These are phyloP conservation scores for Craniophora ligustri DNA, from an alignment of 2,888 invertebrate species.

Conservation along the genomic window DNA sequence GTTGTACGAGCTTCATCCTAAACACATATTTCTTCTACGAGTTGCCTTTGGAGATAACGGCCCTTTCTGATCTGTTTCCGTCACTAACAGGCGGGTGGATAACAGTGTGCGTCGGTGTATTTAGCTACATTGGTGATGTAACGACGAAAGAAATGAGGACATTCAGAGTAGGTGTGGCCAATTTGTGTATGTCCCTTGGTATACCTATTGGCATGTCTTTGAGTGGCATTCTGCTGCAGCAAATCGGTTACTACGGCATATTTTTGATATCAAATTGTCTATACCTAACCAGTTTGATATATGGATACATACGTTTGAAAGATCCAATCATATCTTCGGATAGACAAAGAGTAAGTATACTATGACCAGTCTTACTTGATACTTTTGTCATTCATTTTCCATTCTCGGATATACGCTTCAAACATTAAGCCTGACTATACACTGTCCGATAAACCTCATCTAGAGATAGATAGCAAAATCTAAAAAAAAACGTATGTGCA, in stretches of 20 bases:
- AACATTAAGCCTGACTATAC: too few species aligned
- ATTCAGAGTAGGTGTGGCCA: slow-evolving; percentile 89
- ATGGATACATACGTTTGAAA: slow-evolving; percentile 83
- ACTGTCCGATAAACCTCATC: too few species aligned
- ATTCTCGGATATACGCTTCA: too few species aligned
- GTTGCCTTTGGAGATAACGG: slow-evolving; percentile 88
- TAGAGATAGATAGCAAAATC: too few species aligned
- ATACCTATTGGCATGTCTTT: slow-evolving; percentile 89
- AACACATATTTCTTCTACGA: slow-evolving; percentile 89
- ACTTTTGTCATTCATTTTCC: slow-evolving; percentile 1
- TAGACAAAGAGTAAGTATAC: slow-evolving; percentile 79
- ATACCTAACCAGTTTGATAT: slow-evolving; percentile 85
- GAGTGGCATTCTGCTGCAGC: slow-evolving; percentile 86
- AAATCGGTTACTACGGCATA: slow-evolving; percentile 86
- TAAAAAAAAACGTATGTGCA: too few species aligned
- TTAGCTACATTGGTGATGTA: slow-evolving; percentile 90
- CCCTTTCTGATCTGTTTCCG: slow-evolving; percentile 87
- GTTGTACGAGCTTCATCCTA: slow-evolving; percentile 84
- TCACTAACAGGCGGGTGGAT: slow-evolving; percentile 89
- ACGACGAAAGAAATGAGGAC: slow-evolving; percentile 89
- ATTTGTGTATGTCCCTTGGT: slow-evolving; percentile 90
- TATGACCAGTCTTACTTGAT: slow-evolving; percentile 13
- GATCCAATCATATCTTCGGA: slow-evolving; percentile 79
- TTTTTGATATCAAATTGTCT: slow-evolving; percentile 84
- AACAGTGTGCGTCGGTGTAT: slow-evolving; percentile 89